These are phyloP conservation scores for Holotrichia oblita DNA, from an alignment of 1,140 invertebrate genomes.

Conservation along the genomic window DNA sequence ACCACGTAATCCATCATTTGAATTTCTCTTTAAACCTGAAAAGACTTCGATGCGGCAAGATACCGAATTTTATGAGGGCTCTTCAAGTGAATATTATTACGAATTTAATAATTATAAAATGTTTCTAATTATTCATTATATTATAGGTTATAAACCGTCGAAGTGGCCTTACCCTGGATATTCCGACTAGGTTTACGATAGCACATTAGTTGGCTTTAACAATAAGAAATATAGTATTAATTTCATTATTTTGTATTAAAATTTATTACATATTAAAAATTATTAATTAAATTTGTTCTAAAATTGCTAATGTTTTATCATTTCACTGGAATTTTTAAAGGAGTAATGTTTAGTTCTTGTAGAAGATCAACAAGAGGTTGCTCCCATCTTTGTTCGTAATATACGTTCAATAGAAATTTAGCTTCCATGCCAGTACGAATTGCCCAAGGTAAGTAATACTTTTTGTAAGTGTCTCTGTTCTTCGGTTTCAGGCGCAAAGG, in stretches of 20 bases:
- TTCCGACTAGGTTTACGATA: not conserved
- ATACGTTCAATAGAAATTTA: slow-evolving; percentile 81
- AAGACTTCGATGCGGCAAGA: not conserved
- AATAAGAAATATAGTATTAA: not conserved
- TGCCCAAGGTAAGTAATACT: slow-evolving; percentile 87
- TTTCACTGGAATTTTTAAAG: slow-evolving; percentile 45
- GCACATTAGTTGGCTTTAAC: not conserved
- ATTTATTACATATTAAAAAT: not conserved
- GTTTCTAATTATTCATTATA: not conserved
- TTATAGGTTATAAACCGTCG: slow-evolving; percentile 10
- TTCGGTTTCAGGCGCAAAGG: slow-evolving; percentile 82
- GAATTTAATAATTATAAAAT: not conserved
- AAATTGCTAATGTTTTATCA: slow-evolving; percentile 17
- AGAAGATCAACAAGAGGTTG: slow-evolving; percentile 83
- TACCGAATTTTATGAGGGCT: not conserved
- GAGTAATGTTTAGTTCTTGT: slow-evolving; percentile 73
- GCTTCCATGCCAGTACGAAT: slow-evolving; percentile 78
- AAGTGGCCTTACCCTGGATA: not conserved
- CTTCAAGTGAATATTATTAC: too few relatives aligned
- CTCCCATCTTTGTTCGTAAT: slow-evolving; percentile 94
- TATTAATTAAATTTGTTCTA: not conserved
- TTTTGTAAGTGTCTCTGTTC: slow-evolving; percentile 80
- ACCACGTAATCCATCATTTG: not conserved
- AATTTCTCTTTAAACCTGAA: not conserved
- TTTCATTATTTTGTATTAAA: not conserved